These are phyloP conservation scores for Sebastes dallii DNA, from an alignment of 2,797 vertebrate genomes.

Conservation along the genomic window DNA sequence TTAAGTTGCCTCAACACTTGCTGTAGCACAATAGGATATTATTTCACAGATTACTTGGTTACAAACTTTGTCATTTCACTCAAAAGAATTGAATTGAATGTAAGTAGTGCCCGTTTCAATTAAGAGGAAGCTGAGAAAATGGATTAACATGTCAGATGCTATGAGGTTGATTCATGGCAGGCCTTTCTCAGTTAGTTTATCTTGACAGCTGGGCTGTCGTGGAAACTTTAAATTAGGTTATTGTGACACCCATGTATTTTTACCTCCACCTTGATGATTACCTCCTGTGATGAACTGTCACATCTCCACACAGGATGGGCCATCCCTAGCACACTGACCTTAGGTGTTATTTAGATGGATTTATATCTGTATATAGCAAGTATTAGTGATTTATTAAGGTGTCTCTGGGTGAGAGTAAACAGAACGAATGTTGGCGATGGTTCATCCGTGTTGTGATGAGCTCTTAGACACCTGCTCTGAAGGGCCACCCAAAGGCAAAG, in stretches of 20 bases:
- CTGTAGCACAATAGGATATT: not conserved
- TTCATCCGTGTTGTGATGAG: conserved; percentile 1
- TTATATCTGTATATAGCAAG: not conserved
- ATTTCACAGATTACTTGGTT: not conserved
- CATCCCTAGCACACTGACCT: not conserved
- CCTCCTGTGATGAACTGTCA: not conserved
- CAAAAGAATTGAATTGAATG: not conserved
- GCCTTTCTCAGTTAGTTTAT: not conserved
- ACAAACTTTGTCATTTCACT: not conserved
- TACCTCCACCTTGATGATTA: not conserved
- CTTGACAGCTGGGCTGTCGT: not conserved
- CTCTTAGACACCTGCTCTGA: conserved; percentile 51
- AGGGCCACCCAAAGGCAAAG: conserved; percentile 16
- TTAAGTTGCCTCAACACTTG: not conserved
- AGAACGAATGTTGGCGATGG: not conserved
- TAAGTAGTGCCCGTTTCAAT: not conserved
- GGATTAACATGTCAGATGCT: not conserved
- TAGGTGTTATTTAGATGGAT: not conserved
- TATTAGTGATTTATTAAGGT: not conserved
- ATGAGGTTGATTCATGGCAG: not conserved
- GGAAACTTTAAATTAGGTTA: conserved; percentile 5
- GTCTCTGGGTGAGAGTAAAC: not conserved
- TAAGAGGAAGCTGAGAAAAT: not conserved
- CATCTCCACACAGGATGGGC: not conserved
- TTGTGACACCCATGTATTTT: not conserved